Conservation (phyloP, 1,140 invertebrate genomes). For the Zaprionus camerounensis region DNA sequence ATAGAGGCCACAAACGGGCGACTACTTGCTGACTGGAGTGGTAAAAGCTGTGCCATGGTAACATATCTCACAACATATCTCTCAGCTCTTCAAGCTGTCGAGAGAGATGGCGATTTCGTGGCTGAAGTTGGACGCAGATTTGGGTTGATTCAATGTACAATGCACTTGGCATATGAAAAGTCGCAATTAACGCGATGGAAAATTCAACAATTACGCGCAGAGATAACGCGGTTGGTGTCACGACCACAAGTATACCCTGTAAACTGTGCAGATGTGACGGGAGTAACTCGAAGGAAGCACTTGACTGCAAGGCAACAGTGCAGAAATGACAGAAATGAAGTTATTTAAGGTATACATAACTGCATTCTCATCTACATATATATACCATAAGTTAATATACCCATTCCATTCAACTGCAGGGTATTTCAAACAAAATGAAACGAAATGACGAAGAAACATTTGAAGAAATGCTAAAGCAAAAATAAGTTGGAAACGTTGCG, state of each 20-base stretch:
- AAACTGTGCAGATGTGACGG: neutral
- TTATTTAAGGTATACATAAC: neutral
- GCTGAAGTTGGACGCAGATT: conserved; percentile 30
- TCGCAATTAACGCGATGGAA: conserved; percentile 61
- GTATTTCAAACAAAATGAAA: conserved; percentile 12
- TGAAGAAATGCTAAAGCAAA: conserved; percentile 45
- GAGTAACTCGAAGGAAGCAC: neutral
- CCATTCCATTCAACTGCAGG: neutral
- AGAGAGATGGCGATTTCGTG: conserved; percentile 16
- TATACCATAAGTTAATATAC: neutral
- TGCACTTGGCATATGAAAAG: conserved; percentile 70
- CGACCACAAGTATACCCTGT: neutral
- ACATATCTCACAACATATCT: neutral
- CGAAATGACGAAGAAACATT: conserved; percentile 10
- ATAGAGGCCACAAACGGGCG: neutral
- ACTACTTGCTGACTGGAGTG: neutral
- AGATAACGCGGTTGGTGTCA: neutral
- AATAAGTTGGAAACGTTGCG: conserved; percentile 64
- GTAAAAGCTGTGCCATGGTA: conserved; percentile 26
- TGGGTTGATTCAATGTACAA: conserved; percentile 31
- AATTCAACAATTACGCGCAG: neutral
- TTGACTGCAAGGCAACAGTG: conserved; percentile 11
- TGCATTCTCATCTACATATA: neutral
- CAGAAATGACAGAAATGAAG: neutral
- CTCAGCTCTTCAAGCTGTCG: neutral